Percentiles rank a stretch among this genome's conserved stretches.
These are phyloP conservation scores for Sceloporus undulatus DNA, from an alignment of 2,113 vertebrate species.

Conservation along the genomic window DNA sequence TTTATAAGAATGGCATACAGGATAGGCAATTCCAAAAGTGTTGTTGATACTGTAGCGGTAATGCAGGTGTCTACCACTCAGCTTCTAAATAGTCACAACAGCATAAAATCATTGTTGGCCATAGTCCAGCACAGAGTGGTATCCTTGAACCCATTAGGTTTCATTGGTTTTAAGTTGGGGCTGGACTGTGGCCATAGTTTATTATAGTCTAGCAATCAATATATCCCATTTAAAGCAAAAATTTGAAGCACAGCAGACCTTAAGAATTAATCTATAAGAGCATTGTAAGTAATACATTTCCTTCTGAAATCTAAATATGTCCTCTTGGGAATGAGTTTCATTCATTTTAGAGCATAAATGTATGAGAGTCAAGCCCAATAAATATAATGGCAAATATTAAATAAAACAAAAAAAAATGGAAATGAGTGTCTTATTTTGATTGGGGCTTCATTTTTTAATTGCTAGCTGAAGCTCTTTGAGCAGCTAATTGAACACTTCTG, in stretches of 20 bases:
- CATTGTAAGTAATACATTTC: neutral
- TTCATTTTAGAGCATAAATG: neutral
- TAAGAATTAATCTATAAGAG: neutral
- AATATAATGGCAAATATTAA: neutral
- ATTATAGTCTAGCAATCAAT: neutral
- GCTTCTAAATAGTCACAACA: neutral
- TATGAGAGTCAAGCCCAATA: too few relatives aligned
- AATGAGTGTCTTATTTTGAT: neutral
- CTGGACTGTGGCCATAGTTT: neutral
- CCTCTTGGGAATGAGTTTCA: neutral
- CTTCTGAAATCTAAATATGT: neutral
- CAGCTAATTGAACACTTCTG: slow-evolving; percentile 11
- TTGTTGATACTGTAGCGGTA: neutral
- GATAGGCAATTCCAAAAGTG: neutral
- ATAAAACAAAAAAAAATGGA: slow-evolving; percentile 1
- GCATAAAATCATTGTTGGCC: neutral
- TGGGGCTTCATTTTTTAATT: neutral
- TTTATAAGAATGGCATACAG: neutral
- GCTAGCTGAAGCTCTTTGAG: neutral
- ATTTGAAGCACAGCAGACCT: neutral
- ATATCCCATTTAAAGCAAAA: neutral
- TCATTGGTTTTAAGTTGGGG: neutral
- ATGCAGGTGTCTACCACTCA: neutral
- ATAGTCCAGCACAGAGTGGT: neutral
- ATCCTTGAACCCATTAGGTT: neutral